Base-by-base conservation (phyloP, 2,797 vertebrate species). In the Vultur gryphus region DNA sequence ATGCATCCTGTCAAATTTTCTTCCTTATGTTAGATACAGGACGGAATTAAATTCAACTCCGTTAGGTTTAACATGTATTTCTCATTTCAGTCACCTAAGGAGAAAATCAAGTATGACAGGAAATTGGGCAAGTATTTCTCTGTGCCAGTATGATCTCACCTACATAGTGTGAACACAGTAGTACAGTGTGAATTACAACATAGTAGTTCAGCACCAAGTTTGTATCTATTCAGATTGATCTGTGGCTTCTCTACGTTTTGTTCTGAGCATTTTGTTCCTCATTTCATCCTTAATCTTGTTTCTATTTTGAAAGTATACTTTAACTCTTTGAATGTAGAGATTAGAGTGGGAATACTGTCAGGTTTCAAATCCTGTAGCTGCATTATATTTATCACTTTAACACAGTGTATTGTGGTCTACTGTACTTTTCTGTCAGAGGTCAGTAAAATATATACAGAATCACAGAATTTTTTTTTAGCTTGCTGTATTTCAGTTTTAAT, bases 341-440 rank as follows among this genome's bases (percentile, higher is more conserved):
- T 89, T 66, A 72, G 67, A 92, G 83, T 93, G 62, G 82, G 94
- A 97, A 95, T 70, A 59, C 67, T 89, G 71, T 55, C 57, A 35
- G 61, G 84, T 90, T 93, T 64, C 85, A 84, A 92, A 88, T 80
- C 75, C 29, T 73, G 35, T 64, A 80, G 76, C 52, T 94, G 70
- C 58, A 80, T 84, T 75, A 20, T 19, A 73, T 85, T 95, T 94
- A 43, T 69, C 54, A 13, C 39, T 90, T 95, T 92, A 91, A 87
- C 78, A 76, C 44, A 61, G 41, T 55, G 7, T 49, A 28, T 81
- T 89, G 59, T 91, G 37, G 48, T 95, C 89, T 88, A 61, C 69
- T 72, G 59, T 49, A 66, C 48, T 87, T 88, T 82, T 91, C 29
- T 90, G 64, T 55, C 44, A 59, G 80, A 92, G 21, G 78, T 85